Percentiles rank a stretch among this genome's conserved stretches.
These are phyloP conservation scores for Charadrius vociferus DNA, from an alignment of 2,113 vertebrate species.

Conservation along the genomic window DNA sequence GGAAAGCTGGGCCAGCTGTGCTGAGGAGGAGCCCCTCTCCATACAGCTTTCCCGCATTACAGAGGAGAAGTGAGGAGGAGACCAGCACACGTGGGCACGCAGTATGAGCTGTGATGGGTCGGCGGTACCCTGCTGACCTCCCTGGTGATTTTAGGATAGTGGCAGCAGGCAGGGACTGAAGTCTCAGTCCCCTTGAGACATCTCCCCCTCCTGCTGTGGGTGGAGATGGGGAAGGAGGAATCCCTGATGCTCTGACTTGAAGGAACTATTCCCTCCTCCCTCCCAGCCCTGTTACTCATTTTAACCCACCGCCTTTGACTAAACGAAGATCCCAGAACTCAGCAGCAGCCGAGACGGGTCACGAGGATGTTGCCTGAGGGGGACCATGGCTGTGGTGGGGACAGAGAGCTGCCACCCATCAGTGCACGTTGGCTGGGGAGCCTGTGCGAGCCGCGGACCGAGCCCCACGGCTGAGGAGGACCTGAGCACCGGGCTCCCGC, in stretches of 20 bases:
- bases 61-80: neutral
- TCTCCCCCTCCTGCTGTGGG: neutral
- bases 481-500: neutral
- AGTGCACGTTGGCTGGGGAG: fast-evolving
- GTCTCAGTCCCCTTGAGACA: neutral
- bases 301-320: neutral
- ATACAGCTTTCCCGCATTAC: neutral
- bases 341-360: neutral
- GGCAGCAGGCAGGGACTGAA: neutral
- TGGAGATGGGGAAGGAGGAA: neutral
- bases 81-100: neutral
- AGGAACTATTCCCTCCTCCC: neutral
- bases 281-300: neutral
- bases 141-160: neutral
- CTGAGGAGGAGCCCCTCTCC: neutral
- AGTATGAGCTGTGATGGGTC: neutral
- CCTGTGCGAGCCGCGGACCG: fast-evolving
- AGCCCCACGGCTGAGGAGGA: neutral
- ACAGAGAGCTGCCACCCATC: neutral
- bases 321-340: neutral
- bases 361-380: neutral
- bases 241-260: neutral
- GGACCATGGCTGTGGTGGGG: neutral
- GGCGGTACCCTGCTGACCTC: neutral
- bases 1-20: neutral